phyloP scores from a whole-genome alignment of 1,140 invertebrate species.

The Sitobion miscanthi region DNA sequence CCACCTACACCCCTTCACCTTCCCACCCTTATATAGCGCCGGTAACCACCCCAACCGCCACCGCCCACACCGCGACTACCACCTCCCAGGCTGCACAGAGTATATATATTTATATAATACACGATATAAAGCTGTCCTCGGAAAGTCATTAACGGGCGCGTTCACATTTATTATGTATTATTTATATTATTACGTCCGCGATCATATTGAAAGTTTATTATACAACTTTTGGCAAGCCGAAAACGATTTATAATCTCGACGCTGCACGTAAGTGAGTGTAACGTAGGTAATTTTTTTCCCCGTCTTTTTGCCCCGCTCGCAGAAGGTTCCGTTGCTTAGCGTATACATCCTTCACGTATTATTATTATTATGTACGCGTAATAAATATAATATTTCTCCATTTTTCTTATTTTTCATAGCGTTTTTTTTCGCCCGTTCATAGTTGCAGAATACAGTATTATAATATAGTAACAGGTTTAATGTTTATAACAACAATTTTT shows the following conservation, averaged over 20 bases:
- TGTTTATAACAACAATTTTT: too few relatives aligned
- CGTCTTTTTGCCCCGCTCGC: neutral
- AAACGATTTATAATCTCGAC: constrained; percentile 38
- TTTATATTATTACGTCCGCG: neutral
- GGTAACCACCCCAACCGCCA: neutral
- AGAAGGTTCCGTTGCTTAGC: neutral
- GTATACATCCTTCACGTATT: neutral
- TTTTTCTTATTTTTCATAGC: neutral
- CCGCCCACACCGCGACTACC: neutral
- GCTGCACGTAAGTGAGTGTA: neutral
- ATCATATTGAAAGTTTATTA: constrained; percentile 39
- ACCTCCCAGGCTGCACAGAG: neutral
- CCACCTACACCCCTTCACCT: neutral
- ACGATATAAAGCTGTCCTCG: constrained; percentile 21
- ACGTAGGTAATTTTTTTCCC: constrained; percentile 16
- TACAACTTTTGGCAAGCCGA: constrained; percentile 9
- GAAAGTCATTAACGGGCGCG: constrained; percentile 27
- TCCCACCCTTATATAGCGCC: neutral
- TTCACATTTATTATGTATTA: constrained; percentile 32
- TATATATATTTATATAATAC: neutral
- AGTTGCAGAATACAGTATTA: too few relatives aligned
- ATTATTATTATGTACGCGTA: neutral
- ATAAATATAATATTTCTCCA: neutral
- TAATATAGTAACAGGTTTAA: too few relatives aligned
- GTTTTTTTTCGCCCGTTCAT: neutral